Evolutionary conservation across 2,797 vertebrate genomes (phyloP).

Genomic region (Natrix natrix): DNA sequence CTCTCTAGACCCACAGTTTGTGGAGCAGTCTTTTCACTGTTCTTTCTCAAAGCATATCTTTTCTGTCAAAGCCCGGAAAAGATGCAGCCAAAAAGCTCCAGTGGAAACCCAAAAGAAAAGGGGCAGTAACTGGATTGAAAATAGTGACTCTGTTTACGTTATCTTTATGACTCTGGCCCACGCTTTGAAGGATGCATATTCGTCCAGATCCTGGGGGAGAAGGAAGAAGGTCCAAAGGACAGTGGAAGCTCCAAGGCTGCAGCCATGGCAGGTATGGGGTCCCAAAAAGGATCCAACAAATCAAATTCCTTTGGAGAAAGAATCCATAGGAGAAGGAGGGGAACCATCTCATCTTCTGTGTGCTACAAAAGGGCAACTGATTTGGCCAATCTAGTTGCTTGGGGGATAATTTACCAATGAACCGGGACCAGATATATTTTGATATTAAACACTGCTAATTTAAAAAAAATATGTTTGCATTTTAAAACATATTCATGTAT

Average conservation of each 20-base stretch:
- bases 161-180: neutral
- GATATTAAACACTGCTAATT: too few relatives aligned
- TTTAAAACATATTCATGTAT: too few relatives aligned
- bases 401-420: too few relatives aligned
- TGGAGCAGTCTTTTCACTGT: neutral
- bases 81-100: neutral
- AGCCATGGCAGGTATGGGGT: neutral
- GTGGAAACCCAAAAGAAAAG: neutral
- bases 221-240: neutral
- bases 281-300: neutral
- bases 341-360: too few relatives aligned
- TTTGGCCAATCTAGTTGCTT: too few relatives aligned
- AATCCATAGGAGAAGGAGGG: too few relatives aligned
- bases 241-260: neutral
- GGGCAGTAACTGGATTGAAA: neutral
- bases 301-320: neutral
- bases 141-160: neutral
- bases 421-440: too few relatives aligned
- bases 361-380: too few relatives aligned
- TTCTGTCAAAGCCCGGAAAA: neutral
- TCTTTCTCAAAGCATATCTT: neutral
- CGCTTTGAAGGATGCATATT: neutral
- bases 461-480: too few relatives aligned
- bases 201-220: neutral
- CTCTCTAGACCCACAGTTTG: neutral